These are phyloP conservation scores for Acrobasis consociella DNA, from an alignment of 2,888 invertebrate genomes.

Conservation along the genomic window DNA sequence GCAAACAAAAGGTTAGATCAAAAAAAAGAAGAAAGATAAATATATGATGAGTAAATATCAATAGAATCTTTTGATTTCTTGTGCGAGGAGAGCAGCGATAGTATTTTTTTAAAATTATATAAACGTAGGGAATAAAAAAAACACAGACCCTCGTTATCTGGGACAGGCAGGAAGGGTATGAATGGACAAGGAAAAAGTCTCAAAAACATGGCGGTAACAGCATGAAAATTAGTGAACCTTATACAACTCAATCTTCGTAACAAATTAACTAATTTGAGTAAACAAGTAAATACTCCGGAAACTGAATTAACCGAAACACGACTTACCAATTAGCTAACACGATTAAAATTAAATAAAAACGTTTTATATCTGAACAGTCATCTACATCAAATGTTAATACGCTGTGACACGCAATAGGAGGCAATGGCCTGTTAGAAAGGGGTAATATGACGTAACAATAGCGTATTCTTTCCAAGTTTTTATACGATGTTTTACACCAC, in stretches of 20 bases:
- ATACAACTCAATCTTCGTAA: too few relatives aligned
- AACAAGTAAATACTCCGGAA: background rate
- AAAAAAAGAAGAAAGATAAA: background rate
- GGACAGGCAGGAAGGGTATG: too few relatives aligned
- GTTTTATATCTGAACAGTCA: constrained; percentile 9
- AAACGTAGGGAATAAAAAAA: too few relatives aligned
- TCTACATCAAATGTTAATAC: constrained; percentile 12
- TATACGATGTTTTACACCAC: background rate
- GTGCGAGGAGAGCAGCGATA: too few relatives aligned
- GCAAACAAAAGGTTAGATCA: too few relatives aligned
- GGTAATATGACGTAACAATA: constrained; percentile 4
- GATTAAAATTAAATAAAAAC: constrained; percentile 9
- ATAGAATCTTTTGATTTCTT: too few relatives aligned
- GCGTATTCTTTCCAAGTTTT: background rate
- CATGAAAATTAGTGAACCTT: too few relatives aligned
- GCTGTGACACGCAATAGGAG: constrained; percentile 8
- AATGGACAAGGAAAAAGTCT: too few relatives aligned
- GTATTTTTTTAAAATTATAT: too few relatives aligned
- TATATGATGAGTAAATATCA: background rate
- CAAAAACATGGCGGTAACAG: too few relatives aligned
- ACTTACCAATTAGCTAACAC: constrained; percentile 7
- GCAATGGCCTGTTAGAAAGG: constrained; percentile 8
- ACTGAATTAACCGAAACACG: background rate
- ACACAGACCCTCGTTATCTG: too few relatives aligned
- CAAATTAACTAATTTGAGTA: background rate